Conservation (phyloP, 2,113 vertebrate genomes). For the Spizaetus ornatus region DNA sequence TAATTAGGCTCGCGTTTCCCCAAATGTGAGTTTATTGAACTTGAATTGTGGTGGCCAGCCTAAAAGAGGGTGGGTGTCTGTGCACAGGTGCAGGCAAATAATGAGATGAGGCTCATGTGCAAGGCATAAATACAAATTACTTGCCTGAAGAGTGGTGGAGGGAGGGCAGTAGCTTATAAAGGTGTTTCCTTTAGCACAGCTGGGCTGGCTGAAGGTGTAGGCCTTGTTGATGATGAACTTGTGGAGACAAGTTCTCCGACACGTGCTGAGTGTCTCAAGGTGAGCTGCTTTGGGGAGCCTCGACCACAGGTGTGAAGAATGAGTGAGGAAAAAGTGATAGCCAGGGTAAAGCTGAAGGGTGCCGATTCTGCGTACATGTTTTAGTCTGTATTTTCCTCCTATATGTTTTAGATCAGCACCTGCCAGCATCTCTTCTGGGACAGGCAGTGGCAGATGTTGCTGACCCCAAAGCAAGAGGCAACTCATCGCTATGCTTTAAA, state of each 20-base stretch:
- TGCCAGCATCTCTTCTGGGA: neutral
- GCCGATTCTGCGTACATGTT: fast-evolving
- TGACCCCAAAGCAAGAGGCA: neutral
- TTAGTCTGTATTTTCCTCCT: neutral
- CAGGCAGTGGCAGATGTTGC: neutral
- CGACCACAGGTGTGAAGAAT: neutral
- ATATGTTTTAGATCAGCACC: neutral
- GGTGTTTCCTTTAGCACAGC: fast-evolving
- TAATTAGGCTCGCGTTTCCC: neutral
- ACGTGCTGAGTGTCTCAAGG: fast-evolving
- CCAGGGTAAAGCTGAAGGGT: neutral
- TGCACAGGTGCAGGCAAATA: neutral
- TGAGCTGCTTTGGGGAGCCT: fast-evolving
- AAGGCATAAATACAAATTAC: neutral
- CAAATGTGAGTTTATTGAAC: neutral
- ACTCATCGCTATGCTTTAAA: neutral
- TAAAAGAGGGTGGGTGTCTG: too few relatives aligned
- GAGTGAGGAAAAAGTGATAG: too few relatives aligned
- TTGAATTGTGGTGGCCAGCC: neutral
- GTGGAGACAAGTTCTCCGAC: fast-evolving
- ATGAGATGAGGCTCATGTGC: neutral
- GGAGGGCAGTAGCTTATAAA: too few relatives aligned
- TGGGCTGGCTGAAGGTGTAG: fast-evolving
- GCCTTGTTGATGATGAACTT: fast-evolving
- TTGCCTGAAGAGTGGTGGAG: neutral